Conservation (phyloP, 2,888 invertebrate genomes). For the Agrochola litura region DNA sequence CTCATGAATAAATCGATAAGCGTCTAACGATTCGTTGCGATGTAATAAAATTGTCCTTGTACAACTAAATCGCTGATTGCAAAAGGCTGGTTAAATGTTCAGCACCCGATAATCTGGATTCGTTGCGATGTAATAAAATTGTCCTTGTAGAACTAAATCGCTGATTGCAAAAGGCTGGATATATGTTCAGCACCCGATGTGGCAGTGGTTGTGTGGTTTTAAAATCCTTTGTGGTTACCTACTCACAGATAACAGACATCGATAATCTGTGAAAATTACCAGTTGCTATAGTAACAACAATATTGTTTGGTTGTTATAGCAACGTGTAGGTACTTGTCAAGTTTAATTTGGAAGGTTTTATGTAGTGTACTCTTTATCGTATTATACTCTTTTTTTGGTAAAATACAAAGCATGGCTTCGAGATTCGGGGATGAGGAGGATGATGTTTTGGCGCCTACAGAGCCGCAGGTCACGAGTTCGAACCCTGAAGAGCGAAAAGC, state of each 20-base stretch:
- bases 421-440: conserved; percentile 83
- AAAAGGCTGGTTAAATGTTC: not conserved
- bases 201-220: not conserved
- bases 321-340: conserved; percentile 19
- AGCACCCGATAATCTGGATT: too few species aligned
- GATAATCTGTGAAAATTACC: conserved; percentile 5
- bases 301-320: conserved; percentile 29
- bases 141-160: not conserved
- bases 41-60: not conserved
- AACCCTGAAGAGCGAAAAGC: conserved; percentile 93
- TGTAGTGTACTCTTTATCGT: conserved; percentile 13
- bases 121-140: not conserved
- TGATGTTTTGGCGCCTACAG: conserved; percentile 86
- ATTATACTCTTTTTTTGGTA: conserved; percentile 10
- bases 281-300: conserved; percentile 41
- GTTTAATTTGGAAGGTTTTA: conserved; percentile 34
- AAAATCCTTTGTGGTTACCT: not conserved
- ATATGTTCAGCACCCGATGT: not conserved
- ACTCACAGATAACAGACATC: not conserved
- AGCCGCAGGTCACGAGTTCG: conserved; percentile 91
- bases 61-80: not conserved
- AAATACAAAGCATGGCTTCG: conserved; percentile 71
- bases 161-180: not conserved
- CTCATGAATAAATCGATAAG: not conserved
- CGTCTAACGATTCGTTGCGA: not conserved